Base-by-base conservation (phyloP, 2,888 invertebrate genomes). In the Megaustenia siamemsis region DNA sequence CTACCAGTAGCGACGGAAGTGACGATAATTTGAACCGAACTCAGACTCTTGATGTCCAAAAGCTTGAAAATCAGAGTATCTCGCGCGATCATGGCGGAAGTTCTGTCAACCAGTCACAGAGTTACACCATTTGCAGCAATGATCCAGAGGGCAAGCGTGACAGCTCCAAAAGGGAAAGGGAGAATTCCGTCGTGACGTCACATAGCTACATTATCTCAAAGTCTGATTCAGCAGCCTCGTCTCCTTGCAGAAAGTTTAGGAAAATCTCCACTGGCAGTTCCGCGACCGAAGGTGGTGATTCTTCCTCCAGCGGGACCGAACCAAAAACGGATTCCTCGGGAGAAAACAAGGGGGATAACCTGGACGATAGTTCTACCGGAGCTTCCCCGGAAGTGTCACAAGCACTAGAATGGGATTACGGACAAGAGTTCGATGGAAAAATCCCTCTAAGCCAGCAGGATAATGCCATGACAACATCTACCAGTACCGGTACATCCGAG, bases 381-480 rank as follows among this genome's bases (percentile, higher is more conserved):
- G 78, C 81, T 43, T 87, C 87, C 3, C 87, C 87, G 0, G 87
- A 87, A 53, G 87, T 86, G 8, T 87, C 87, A 18, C 87, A 87
- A 63, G 84, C 86, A 15, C 49, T 87, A 56, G 87, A 87, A 69
- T 87, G 87, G 87, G 87, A 87, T 82, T 87, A 87, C 32, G 87
- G 84, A 21, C 87, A 87, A 15, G 87, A 87, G 24, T 87, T 87
- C 82, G 87, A 87, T 45, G 87, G 83, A 38, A 87, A 87, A 66
- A 75, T 86, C 28, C 87, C 86, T 15, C 56, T 84, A n/a, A 76
- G 73, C 24, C 83, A 82, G 10, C 84, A 82, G 21, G 86, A 87
- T 49, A 79, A 78, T 18, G 86, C 83, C 49, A 84, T 84, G 84
- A 80, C 80, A n/a, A 75, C 84, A 3, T 84, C 84, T 2, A 60